A percentile compares a stretch with the other conserved stretches of the same genome.
Evolutionary conservation across 2,888 invertebrate species (phyloP).

Genomic region (Andrena bucephala): DNA sequence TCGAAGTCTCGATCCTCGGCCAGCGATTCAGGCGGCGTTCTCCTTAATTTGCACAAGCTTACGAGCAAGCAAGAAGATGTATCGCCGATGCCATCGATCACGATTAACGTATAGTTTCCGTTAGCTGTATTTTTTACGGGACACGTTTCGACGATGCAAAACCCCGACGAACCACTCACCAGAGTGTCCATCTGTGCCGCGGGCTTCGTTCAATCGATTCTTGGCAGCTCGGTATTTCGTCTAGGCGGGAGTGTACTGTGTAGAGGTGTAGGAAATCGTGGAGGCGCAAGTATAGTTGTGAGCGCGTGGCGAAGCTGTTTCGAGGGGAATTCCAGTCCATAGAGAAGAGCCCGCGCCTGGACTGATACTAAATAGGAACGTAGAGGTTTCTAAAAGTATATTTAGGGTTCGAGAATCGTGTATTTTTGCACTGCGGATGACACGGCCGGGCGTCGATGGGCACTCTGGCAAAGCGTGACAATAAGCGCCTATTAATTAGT

Average conservation of each 20-base stretch:
- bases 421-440: slow-evolving; percentile 20
- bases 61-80: background rate
- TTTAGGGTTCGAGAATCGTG: background rate
- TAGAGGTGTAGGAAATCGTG: background rate
- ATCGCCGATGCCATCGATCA: slow-evolving; percentile 33
- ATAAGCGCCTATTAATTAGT: slow-evolving; percentile 76
- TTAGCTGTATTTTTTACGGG: slow-evolving; percentile 45
- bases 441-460: slow-evolving; percentile 33
- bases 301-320: no score
- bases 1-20: background rate
- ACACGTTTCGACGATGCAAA: slow-evolving; percentile 47
- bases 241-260: background rate
- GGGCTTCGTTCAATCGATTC: background rate
- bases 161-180: slow-evolving; percentile 40
- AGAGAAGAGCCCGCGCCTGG: no score
- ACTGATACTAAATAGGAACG: background rate
- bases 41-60: background rate
- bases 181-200: slow-evolving; percentile 52
- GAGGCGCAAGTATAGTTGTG: background rate
- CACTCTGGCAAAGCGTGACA: slow-evolving; percentile 74
- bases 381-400: background rate
- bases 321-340: no score
- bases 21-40: slow-evolving; percentile 13
- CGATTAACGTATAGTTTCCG: slow-evolving; percentile 37
- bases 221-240: background rate